These are phyloP conservation scores for Micropterix aruncella DNA, from an alignment of 2,888 invertebrate species.

Conservation along the genomic window DNA sequence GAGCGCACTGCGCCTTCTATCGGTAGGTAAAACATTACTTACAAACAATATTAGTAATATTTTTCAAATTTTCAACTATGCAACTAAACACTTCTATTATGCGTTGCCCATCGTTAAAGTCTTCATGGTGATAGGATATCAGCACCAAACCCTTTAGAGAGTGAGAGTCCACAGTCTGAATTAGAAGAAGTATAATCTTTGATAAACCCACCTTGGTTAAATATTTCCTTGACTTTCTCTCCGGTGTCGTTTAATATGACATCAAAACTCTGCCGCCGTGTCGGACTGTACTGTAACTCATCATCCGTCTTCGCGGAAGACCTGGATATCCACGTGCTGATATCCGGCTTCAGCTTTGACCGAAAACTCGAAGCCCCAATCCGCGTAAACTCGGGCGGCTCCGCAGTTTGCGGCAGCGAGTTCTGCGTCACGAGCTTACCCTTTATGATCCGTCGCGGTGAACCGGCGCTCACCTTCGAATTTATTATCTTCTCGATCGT, in stretches of 20 bases:
- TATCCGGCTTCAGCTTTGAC: slow-evolving; percentile 30
- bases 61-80: background rate
- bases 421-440: slow-evolving; percentile 28
- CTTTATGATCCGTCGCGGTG: slow-evolving; percentile 22
- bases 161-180: too few species aligned
- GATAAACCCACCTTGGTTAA: slow-evolving; percentile 56
- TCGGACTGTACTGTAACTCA: slow-evolving; percentile 16
- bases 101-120: background rate
- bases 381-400: slow-evolving; percentile 16
- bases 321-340: slow-evolving; percentile 39
- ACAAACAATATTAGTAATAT: too few species aligned
- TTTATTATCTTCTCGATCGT: slow-evolving; percentile 16
- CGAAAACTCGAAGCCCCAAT: slow-evolving; percentile 8
- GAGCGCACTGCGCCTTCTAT: too few species aligned
- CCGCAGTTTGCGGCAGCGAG: slow-evolving; percentile 29
- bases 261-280: slow-evolving; percentile 60
- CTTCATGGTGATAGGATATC: too few species aligned
- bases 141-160: too few species aligned
- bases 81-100: background rate
- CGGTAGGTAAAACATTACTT: too few species aligned
- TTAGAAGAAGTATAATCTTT: background rate
- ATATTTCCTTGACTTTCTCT: slow-evolving; percentile 69
- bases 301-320: slow-evolving; percentile 43
- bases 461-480: slow-evolving; percentile 23
- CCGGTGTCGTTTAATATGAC: slow-evolving; percentile 62